phyloP scores from a whole-genome alignment of 2,797 vertebrate species.

The Gobio occitaniae region DNA sequence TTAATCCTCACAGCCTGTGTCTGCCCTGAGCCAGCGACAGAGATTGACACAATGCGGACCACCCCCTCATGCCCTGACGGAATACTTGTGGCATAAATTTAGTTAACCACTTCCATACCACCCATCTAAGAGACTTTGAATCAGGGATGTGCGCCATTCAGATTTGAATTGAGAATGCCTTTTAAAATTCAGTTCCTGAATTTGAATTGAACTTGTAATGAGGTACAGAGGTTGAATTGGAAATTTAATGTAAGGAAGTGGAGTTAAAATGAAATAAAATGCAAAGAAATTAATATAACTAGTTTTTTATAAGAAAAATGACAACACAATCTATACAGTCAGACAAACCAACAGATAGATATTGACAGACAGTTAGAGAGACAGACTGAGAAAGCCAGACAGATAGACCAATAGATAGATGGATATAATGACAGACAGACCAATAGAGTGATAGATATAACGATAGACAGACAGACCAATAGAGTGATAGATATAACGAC shows the following conservation, averaged over 20 bases:
- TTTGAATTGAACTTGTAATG: constrained; percentile 15
- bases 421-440: background rate
- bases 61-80: constrained; percentile 1
- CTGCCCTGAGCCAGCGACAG: constrained; percentile 34
- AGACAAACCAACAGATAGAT: background rate
- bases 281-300: background rate
- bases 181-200: background rate
- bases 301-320: background rate
- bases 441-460: background rate
- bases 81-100: constrained; percentile 24
- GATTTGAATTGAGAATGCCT: background rate
- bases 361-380: too few relatives aligned
- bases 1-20: constrained; percentile 53
- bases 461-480: background rate
- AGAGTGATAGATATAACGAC: too few relatives aligned
- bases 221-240: background rate
- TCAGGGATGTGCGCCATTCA: background rate
- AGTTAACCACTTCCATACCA: constrained; percentile 4
- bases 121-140: background rate
- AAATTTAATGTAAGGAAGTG: background rate
- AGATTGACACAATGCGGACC: constrained; percentile 39
- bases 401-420: background rate
- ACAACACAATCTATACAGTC: background rate
- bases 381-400: background rate
- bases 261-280: background rate